Evolutionary conservation across 2,113 vertebrate species (phyloP), one percentile per base, ranked within the genome.

Genomic region (Hassar affinis): DNA sequence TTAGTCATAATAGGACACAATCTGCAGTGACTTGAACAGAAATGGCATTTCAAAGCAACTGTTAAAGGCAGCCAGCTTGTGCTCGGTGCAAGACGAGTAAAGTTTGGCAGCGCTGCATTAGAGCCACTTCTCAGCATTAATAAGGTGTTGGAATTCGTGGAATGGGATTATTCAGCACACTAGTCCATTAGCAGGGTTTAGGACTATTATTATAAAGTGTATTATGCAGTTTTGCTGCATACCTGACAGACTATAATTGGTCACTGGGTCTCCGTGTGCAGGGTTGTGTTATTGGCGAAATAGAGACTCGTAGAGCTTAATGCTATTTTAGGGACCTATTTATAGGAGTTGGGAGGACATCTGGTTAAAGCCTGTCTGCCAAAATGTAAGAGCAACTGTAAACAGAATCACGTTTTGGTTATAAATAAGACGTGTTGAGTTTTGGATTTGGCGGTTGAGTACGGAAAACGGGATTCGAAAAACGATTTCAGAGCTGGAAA

Each of bases 1-100:
- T 2, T 4, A 79, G 82, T 45, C 25, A 14, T 80, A 75, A 79
- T 56, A 33, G 88, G 88, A 90, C 87, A 83, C 76, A 81, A 7
- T 12, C 45, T 27, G 69, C 1, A 42, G 25, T 49, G 69, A 72
- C 45, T 72, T 72, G 0, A 27, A 33, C 17, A 52, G 7, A 18
- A 74, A n/a, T 27, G 42, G 35, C 35, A 1, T 42, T 35, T 33
- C 17, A 2, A 3, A 38, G 35, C 8, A 11, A 42, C 18, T 38
- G 12, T 2, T 56, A 6, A 71, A 54, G 6, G 30, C 18, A 4
- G n/a, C 33, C 2, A 15, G 25, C 45, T 6, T 68, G 15, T 20
- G 49, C 11, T 51, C 30, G 47, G 47, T n/a, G 15, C 7, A 18
- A 52, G 47, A 56, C 22, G 49, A 18, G 49, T 15, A 49, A 47